Evolutionary conservation across 2,113 vertebrate genomes (phyloP).

Genomic region (Bubo blakistoni): DNA sequence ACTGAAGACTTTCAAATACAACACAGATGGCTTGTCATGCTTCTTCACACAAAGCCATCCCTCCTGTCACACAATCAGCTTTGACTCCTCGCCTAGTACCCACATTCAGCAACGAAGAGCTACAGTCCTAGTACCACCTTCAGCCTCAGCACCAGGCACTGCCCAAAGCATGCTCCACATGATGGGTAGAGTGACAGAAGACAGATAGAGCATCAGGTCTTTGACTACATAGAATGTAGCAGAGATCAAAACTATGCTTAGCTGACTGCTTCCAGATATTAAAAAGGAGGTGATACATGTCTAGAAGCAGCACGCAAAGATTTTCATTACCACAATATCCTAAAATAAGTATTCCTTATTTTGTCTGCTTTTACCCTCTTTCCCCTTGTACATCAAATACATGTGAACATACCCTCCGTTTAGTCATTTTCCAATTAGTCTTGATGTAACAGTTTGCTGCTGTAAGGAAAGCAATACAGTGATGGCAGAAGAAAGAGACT

Average conservation of each 20-base stretch:
- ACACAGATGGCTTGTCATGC: constrained; percentile 15
- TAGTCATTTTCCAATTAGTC: neutral
- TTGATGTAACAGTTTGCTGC: neutral
- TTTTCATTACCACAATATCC: neutral
- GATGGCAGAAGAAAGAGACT: neutral
- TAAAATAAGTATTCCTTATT: neutral
- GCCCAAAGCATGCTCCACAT: neutral
- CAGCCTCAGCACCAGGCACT: neutral
- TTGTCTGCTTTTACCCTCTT: neutral
- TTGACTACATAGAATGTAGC: neutral
- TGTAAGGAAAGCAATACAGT: neutral
- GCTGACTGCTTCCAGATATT: neutral
- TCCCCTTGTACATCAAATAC: neutral
- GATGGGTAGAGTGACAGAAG: neutral
- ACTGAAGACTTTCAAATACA: constrained; percentile 13
- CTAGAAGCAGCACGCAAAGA: neutral
- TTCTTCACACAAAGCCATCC: neutral
- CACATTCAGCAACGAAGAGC: neutral
- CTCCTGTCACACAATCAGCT: neutral
- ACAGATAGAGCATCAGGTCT: neutral
- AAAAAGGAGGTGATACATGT: neutral
- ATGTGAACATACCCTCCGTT: neutral
- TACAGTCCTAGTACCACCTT: neutral
- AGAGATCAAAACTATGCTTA: neutral
- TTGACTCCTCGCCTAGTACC: neutral